Evolutionary conservation across 2,888 invertebrate genomes (phyloP), one percentile per base, ranked within the genome.

Genomic region (Drosophila paucipuncta): DNA sequence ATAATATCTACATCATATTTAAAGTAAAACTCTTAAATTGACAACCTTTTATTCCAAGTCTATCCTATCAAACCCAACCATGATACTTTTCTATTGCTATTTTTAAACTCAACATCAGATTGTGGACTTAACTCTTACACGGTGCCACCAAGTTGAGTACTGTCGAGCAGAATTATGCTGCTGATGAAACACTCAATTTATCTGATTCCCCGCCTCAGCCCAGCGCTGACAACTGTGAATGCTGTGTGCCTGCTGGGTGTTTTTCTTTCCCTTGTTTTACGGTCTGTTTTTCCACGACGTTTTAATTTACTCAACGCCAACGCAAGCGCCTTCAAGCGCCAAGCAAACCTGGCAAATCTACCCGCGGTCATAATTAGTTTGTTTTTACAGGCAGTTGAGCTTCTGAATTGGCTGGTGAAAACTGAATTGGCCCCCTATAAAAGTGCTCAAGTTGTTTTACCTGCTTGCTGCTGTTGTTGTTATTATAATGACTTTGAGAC

Each of bases 301-400:
- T 86, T 83, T 84, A 87, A 87, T 86, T 87, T 84, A 77, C 89
- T 82, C 81, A 82, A 69, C 47, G 30, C 57, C 52, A 37, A 54
- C 37, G 50, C 35, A 55, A 70, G 66, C 63, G 65, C 55, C 71
- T 60, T 43, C 13, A 31, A 50, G 63, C 43, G 10, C 25, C 33
- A 37, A 61, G 57, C 25, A n/a, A 39, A 39, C 25, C 35, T 35
- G 18, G 50, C 57, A 69, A 58, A 76, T 73, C 73, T 73, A 72
- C 87, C 87, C 74, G 87, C 82, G 83, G 89, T 82, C 85, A 82
- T 89, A 88, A 88, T 88, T 88, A 88, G 89, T 85, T 86, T 87
- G 87, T 85, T 85, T 86, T 87, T 71, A 74, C 89, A 86, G 87
- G 64, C 83, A 82, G 85, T 88, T 87, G 81, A 85, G 85, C 75